Evolutionary conservation across 2,797 vertebrate genomes (phyloP).

Genomic region (Sarcophilus harrisii): DNA sequence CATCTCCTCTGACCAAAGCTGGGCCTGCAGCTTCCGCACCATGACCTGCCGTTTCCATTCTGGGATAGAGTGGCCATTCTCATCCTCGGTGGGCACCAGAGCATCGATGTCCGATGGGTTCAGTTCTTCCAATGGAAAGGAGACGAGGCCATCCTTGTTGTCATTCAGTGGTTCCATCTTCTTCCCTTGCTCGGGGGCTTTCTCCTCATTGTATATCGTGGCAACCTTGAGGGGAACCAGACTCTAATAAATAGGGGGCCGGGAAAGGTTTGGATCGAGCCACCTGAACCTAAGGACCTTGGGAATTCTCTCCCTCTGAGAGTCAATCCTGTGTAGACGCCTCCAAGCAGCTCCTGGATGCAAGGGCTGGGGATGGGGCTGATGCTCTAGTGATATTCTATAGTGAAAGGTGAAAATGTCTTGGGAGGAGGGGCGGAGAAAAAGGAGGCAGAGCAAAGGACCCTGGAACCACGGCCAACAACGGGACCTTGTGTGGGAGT

Average conservation of each 20-base stretch:
- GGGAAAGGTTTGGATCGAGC: neutral
- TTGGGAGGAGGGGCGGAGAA: neutral
- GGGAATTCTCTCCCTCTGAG: neutral
- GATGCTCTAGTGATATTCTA: neutral
- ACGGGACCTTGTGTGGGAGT: rapidly evolving
- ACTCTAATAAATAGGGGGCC: neutral
- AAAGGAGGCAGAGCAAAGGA: neutral
- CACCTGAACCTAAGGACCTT: neutral
- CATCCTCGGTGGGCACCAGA: slow-evolving; percentile 95
- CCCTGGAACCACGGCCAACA: neutral
- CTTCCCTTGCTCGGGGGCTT: slow-evolving; percentile 25
- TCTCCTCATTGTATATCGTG: neutral
- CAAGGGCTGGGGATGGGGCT: neutral
- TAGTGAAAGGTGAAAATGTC: neutral
- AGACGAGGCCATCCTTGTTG: neutral
- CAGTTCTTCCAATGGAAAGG: slow-evolving; percentile 31
- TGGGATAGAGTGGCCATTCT: slow-evolving; percentile 90
- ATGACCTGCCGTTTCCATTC: slow-evolving; percentile 99
- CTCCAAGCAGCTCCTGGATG: neutral
- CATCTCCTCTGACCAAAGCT: slow-evolving; percentile 87
- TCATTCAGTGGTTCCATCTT: neutral
- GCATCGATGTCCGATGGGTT: slow-evolving; percentile 88
- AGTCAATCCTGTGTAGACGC: neutral
- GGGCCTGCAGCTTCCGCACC: slow-evolving; percentile 93
- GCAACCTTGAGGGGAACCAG: neutral